Evolutionary conservation across 2,113 vertebrate genomes (phyloP).

Genomic region (Ctenomys sociabilis): DNA sequence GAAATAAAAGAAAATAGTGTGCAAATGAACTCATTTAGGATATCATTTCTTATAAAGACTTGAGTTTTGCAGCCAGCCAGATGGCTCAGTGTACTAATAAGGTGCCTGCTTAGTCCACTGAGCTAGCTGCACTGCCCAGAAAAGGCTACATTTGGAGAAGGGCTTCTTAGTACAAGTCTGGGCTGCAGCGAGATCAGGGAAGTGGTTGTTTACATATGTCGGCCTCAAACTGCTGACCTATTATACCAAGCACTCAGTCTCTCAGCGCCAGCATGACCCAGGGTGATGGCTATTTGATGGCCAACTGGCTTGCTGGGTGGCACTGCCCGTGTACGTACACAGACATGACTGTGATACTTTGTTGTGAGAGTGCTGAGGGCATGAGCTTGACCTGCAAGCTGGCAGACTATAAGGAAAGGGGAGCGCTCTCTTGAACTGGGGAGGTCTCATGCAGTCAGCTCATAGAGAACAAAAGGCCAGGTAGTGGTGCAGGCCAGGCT

Average conservation of each 20-base stretch:
- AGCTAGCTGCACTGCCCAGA: no score
- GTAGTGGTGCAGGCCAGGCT: not conserved
- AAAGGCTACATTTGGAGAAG: not conserved
- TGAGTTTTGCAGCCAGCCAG: not conserved
- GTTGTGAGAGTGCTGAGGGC: not conserved
- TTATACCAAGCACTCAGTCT: not conserved
- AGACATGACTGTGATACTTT: not conserved
- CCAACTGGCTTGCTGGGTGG: not conserved
- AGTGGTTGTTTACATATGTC: not conserved
- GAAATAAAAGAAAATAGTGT: constrained; percentile 50
- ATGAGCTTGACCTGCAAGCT: not conserved
- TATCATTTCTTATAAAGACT: not conserved
- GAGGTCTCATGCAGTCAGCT: not conserved
- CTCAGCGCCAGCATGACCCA: not conserved
- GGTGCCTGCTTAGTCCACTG: no score
- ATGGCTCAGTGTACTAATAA: no score
- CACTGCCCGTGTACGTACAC: not conserved
- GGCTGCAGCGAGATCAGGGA: not conserved
- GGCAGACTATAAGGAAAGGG: not conserved
- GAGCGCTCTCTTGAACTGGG: not conserved
- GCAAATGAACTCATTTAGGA: not conserved
- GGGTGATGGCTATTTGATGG: not conserved
- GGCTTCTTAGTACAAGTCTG: not conserved
- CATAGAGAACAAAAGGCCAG: not conserved
- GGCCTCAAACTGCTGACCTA: not conserved